phyloP scores from a whole-genome alignment of 2,113 vertebrate genomes.

The Xiphias gladius region DNA sequence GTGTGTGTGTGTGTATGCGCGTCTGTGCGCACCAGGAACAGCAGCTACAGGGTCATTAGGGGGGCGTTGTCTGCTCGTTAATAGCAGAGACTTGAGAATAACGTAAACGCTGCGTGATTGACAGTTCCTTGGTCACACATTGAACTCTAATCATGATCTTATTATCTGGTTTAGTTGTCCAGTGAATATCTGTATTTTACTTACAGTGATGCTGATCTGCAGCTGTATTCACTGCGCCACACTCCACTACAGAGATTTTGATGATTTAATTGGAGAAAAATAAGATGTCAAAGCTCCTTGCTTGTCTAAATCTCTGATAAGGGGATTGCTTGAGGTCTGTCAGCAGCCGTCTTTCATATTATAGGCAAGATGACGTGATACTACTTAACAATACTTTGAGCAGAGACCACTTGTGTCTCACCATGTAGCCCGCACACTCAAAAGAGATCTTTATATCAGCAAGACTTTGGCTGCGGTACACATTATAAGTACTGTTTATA shows the following conservation, averaged over 20 bases:
- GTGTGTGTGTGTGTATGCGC: constrained; percentile 6
- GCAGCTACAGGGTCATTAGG: constrained; percentile 33
- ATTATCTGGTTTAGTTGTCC: neutral
- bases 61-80: constrained; percentile 57
- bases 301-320: neutral
- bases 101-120: constrained; percentile 37
- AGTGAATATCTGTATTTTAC: neutral
- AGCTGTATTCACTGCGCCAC: neutral
- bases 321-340: neutral
- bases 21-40: neutral
- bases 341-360: neutral
- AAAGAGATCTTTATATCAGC: neutral
- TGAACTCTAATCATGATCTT: constrained; percentile 13
- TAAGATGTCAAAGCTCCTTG: neutral
- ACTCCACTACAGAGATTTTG: too few relatives aligned
- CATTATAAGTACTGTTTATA: neutral
- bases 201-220: neutral
- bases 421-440: neutral
- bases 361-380: neutral
- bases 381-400: neutral
- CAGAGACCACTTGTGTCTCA: neutral
- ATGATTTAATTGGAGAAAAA: neutral
- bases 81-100: constrained; percentile 49
- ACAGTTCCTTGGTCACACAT: constrained; percentile 33
- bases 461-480: neutral